These are phyloP conservation scores for Propithecus coquereli DNA, from an alignment of 2,113 vertebrate genomes.

Conservation along the genomic window DNA sequence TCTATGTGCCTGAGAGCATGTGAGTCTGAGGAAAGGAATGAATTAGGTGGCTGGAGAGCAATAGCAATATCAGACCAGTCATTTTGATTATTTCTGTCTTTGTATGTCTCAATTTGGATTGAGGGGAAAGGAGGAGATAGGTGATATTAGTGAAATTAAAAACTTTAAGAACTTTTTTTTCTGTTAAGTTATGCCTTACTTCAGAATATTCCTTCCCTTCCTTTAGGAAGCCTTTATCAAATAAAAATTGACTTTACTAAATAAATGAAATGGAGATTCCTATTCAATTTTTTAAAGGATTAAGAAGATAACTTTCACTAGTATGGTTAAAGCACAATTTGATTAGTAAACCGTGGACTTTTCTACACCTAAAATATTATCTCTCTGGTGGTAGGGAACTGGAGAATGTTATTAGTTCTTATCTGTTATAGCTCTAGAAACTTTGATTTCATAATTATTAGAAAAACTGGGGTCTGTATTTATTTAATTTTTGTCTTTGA, in stretches of 20 bases:
- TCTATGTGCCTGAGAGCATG: not conserved
- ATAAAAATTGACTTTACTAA: not conserved
- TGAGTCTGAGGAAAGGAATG: not conserved
- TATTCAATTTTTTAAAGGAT: not conserved
- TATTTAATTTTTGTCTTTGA: not conserved
- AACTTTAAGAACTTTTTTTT: not conserved
- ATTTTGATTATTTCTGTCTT: not conserved
- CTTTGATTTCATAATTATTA: constrained; percentile 23
- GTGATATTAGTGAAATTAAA: not conserved
- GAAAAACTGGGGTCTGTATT: not conserved
- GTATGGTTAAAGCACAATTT: not conserved
- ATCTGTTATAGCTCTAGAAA: constrained; percentile 4
- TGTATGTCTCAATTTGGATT: not conserved
- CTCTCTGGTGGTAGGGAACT: not conserved
- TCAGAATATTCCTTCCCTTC: not conserved
- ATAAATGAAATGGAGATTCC: not conserved
- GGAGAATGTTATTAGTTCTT: not conserved
- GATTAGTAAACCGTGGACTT: not conserved
- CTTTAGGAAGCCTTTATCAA: not conserved
- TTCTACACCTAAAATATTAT: not conserved
- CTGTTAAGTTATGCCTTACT: not conserved
- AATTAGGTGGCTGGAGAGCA: not conserved
- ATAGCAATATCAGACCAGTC: not conserved
- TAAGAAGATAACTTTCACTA: not conserved
- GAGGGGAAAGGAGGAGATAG: not conserved